Evolutionary conservation across 2,797 vertebrate species (phyloP).

Genomic region (Limosa lapponica): DNA sequence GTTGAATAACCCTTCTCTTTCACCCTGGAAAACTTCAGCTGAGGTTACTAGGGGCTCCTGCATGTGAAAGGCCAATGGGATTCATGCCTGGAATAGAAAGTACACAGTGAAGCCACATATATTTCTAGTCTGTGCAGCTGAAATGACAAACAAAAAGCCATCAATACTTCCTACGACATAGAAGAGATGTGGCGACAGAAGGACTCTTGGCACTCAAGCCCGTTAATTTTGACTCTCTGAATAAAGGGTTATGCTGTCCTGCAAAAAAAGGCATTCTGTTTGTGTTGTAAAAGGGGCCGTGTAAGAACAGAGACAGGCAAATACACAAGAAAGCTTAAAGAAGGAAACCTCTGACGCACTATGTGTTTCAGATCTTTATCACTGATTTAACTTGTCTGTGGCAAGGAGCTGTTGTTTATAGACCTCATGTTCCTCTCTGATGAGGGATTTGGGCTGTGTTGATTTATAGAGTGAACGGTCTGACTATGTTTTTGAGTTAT

Average conservation of each 20-base stretch:
- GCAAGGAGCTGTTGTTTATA: constrained; percentile 16
- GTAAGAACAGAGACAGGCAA: neutral
- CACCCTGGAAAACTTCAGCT: neutral
- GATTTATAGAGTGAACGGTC: neutral
- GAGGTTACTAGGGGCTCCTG: neutral
- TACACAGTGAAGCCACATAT: neutral
- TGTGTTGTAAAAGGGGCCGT: neutral
- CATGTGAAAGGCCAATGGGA: neutral
- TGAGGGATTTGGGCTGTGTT: neutral
- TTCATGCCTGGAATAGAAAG: constrained; percentile 20
- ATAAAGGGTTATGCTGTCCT: constrained; percentile 14
- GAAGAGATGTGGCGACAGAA: constrained; percentile 22
- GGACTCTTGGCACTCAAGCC: constrained; percentile 5
- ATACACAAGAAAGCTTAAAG: constrained; percentile 30
- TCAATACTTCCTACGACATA: neutral
- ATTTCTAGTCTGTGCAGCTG: constrained; percentile 3
- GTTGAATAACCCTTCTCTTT: neutral
- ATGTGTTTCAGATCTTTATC: constrained; percentile 46
- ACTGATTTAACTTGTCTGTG: neutral
- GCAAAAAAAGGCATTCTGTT: neutral
- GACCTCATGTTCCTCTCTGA: constrained; percentile 1
- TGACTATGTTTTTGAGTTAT: neutral
- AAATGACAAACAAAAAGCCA: constrained; percentile 43
- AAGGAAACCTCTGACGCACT: constrained; percentile 2
- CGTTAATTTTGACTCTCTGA: constrained; percentile 4